Evolutionary conservation across 2,113 vertebrate genomes (phyloP).

Genomic region (Pristiophorus japonicus): DNA sequence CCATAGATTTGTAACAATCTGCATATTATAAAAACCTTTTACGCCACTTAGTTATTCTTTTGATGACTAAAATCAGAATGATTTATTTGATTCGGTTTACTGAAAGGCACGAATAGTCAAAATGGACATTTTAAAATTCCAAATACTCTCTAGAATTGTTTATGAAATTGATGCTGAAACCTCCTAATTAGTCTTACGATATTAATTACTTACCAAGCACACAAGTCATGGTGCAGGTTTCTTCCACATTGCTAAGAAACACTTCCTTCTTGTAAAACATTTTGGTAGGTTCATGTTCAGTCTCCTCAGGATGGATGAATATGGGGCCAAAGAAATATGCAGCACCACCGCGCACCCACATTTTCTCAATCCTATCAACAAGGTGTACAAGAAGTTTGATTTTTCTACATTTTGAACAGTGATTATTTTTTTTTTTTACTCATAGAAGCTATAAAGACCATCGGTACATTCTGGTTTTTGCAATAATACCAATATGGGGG

Average conservation of each 20-base stretch:
- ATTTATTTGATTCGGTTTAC: neutral
- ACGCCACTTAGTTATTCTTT: neutral
- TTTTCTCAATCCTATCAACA: slow-evolving; percentile 75
- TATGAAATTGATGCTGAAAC: neutral
- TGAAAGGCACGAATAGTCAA: neutral
- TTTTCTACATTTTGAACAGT: neutral
- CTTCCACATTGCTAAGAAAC: slow-evolving; percentile 94
- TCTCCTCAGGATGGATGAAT: slow-evolving; percentile 97
- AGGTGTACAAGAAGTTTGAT: slow-evolving; percentile 4
- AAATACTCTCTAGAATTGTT: neutral
- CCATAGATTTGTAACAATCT: neutral
- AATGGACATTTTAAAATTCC: neutral
- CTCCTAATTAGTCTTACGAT: neutral
- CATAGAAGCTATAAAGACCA: neutral
- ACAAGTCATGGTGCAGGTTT: slow-evolving; percentile 92
- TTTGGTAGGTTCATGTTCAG: slow-evolving; percentile 94
- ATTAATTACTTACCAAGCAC: slow-evolving; percentile 74
- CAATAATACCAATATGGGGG: neutral
- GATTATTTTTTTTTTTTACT: neutral
- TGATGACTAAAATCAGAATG: neutral
- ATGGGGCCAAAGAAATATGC: slow-evolving; percentile 96
- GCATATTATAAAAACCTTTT: neutral
- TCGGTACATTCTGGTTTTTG: neutral
- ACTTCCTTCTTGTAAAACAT: slow-evolving; percentile 99
- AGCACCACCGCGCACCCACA: slow-evolving; percentile 94